These are phyloP conservation scores for Zygaena filipendulae DNA, from an alignment of 2,888 invertebrate genomes.

Conservation along the genomic window DNA sequence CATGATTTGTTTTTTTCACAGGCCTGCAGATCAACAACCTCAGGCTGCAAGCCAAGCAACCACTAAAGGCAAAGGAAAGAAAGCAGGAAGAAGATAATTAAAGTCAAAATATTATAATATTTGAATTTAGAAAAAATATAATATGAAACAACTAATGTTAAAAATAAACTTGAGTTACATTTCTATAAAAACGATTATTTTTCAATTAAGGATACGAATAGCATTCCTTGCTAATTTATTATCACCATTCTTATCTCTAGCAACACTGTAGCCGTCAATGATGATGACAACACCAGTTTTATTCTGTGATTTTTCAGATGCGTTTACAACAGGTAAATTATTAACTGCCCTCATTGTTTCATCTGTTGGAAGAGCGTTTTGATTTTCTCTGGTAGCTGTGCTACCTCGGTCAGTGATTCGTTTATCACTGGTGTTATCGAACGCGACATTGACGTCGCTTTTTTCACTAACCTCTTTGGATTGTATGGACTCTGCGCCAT, in stretches of 20 bases:
- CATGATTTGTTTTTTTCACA: slow-evolving; percentile 27
- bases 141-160: slow-evolving; percentile 6
- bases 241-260: slow-evolving; percentile 50
- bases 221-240: slow-evolving; percentile 43
- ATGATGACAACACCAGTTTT: slow-evolving; percentile 39
- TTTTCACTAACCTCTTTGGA: slow-evolving; percentile 37
- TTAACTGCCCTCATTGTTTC: slow-evolving; percentile 31
- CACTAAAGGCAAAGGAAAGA: slow-evolving; percentile 56
- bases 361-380: slow-evolving; percentile 47
- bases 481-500: slow-evolving; percentile 32
- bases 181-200: no score
- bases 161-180: neutral
- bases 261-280: slow-evolving; percentile 55
- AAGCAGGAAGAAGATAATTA: slow-evolving; percentile 53
- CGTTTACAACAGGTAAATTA: slow-evolving; percentile 18
- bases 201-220: slow-evolving; percentile 26
- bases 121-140: slow-evolving; percentile 7
- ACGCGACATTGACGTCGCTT: slow-evolving; percentile 36
- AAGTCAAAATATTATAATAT: slow-evolving; percentile 14
- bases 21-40: slow-evolving; percentile 55
- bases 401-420: slow-evolving; percentile 48
- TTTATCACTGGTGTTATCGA: slow-evolving; percentile 45
- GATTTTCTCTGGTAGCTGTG: slow-evolving; percentile 46
- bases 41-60: slow-evolving; percentile 39
- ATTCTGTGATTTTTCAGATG: slow-evolving; percentile 20